These are phyloP conservation scores for Cerceris ruficornis DNA, from an alignment of 2,888 invertebrate genomes.

Conservation along the genomic window DNA sequence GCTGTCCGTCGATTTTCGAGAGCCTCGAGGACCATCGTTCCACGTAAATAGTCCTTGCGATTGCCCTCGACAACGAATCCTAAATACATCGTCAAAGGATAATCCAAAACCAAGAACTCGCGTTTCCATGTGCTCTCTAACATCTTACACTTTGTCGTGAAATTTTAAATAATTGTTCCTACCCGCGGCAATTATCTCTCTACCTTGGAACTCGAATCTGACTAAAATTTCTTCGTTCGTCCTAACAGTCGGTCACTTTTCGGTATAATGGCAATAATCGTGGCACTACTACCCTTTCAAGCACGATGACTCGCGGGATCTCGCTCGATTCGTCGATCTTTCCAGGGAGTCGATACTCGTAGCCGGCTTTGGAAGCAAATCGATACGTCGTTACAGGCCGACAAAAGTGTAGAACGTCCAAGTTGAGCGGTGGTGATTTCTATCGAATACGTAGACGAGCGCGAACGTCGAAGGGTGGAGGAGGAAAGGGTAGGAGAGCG, in stretches of 20 bases:
- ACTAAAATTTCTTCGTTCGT: no score
- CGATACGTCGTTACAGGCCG: constrained; percentile 41
- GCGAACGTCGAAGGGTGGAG: neutral
- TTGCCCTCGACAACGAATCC: constrained; percentile 2
- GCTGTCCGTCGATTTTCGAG: constrained; percentile 29
- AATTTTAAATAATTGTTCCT: neutral
- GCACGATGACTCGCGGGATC: neutral
- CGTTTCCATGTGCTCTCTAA: neutral
- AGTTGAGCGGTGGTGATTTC: constrained; percentile 2
- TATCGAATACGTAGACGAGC: constrained; percentile 21
- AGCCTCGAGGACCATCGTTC: neutral
- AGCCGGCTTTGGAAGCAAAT: constrained; percentile 16
- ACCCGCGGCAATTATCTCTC: neutral
- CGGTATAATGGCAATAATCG: no score
- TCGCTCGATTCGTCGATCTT: neutral
- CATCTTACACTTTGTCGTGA: neutral
- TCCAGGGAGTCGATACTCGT: neutral
- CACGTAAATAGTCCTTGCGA: constrained; percentile 28
- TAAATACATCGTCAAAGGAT: constrained; percentile 3
- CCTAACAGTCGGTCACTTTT: no score
- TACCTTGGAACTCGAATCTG: no score
- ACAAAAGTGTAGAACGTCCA: constrained; percentile 29
- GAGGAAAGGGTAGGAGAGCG: constrained; percentile 20
- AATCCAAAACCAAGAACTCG: neutral
- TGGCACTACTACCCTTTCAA: no score